These are phyloP conservation scores for Chaetops frenatus DNA, from an alignment of 2,113 vertebrate genomes.

Conservation along the genomic window DNA sequence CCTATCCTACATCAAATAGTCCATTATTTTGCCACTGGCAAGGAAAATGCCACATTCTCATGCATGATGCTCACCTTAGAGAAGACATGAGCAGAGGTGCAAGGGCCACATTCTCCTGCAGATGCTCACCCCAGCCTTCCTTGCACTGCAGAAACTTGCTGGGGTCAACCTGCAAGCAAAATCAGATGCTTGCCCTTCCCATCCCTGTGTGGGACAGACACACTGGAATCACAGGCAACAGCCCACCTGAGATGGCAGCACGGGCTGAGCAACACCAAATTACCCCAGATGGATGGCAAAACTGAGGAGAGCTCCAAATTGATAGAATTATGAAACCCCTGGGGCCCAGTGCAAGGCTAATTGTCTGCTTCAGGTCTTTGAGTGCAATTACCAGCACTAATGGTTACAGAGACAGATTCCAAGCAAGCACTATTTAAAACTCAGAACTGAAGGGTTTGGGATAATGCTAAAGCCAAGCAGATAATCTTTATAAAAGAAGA, in stretches of 20 bases:
- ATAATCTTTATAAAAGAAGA: background rate
- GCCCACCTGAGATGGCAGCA: background rate
- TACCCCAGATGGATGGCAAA: background rate
- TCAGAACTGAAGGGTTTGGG: background rate
- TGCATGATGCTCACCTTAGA: background rate
- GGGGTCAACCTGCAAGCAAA: background rate
- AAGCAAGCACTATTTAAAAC: background rate
- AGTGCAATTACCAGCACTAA: conserved; percentile 6
- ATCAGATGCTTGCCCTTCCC: background rate
- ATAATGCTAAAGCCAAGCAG: background rate
- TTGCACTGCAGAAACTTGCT: background rate
- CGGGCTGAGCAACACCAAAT: background rate
- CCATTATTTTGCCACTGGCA: background rate
- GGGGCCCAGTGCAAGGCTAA: background rate
- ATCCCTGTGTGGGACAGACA: background rate
- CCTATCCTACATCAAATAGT: background rate
- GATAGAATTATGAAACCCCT: background rate
- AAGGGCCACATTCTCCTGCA: background rate
- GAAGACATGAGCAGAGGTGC: background rate
- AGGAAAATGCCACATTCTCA: background rate
- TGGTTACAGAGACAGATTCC: background rate
- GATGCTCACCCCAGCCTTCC: background rate
- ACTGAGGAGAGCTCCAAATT: background rate
- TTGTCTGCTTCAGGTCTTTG: background rate
- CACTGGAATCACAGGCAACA: background rate